Evolutionary conservation across 2,113 vertebrate genomes (phyloP).

Genomic region (Himantopus leucocephalus): DNA sequence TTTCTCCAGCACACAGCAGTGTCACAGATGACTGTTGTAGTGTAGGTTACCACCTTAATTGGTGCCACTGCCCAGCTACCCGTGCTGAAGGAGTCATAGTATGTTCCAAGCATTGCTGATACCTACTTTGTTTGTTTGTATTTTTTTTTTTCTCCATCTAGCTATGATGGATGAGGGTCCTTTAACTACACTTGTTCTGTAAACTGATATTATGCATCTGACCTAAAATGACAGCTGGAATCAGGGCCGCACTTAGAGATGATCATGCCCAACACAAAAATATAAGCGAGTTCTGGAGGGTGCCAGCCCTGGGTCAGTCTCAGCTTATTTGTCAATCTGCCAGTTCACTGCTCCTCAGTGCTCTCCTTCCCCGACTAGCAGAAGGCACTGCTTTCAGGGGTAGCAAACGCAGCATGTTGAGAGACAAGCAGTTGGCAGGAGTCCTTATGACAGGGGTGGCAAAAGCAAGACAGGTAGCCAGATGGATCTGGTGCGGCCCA

Average conservation of each 20-base stretch:
- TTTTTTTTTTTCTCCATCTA: background rate
- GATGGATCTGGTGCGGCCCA: constrained; percentile 37
- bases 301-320: constrained; percentile 67
- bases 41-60: background rate
- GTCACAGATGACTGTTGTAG: background rate
- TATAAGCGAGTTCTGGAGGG: constrained; percentile 59
- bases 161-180: constrained; percentile 42
- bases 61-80: background rate
- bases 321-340: constrained; percentile 70
- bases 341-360: constrained; percentile 56
- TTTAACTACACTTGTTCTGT: constrained; percentile 55
- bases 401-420: background rate
- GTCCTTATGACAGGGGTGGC: constrained; percentile 46
- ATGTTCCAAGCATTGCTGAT: background rate
- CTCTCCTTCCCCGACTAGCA: background rate
- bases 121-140: constrained; percentile 17
- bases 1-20: background rate
- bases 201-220: constrained; percentile 58
- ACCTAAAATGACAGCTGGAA: constrained; percentile 69
- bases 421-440: constrained; percentile 58
- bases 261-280: constrained; percentile 59
- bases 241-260: constrained; percentile 51
- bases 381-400: constrained; percentile 61
- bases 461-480: constrained; percentile 66
- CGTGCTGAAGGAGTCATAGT: background rate